Evolutionary conservation across 1,140 invertebrate species (phyloP), one percentile per base, ranked within the genome.

Genomic region (Copidosoma floridanum): DNA sequence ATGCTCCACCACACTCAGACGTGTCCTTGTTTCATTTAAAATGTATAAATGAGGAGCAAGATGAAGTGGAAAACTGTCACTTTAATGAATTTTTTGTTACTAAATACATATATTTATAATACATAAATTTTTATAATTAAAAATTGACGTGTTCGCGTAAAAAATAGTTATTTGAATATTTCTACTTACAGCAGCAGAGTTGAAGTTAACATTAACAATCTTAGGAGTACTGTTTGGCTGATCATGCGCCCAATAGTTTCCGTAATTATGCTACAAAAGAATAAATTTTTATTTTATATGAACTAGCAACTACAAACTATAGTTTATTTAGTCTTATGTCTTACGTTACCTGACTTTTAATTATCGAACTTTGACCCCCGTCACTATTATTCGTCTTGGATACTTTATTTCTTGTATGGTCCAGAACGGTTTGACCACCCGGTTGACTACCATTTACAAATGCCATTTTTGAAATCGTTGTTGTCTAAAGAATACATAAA

Each of bases 261-360:
- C 71, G 63, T 77, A 73, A 68, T 76, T 80, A 53, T 79, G 77
- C 77, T 80, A 68, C n/a, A n/a, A n/a, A n/a, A n/a, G n/a, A n/a
- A n/a, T n/a, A n/a, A n/a, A n/a, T n/a, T n/a, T n/a, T n/a, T n/a
- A n/a, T n/a, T n/a, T n/a, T n/a, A n/a, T n/a, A n/a, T n/a, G n/a
- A n/a, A n/a, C n/a, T n/a, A n/a, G n/a, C n/a, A n/a, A n/a, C n/a
- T n/a, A n/a, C n/a, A n/a, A n/a, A n/a, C n/a, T n/a, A n/a, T n/a
- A n/a, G n/a, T n/a, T n/a, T n/a, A n/a, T n/a, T n/a, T n/a, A n/a
- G n/a, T n/a, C n/a, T n/a, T n/a, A n/a, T n/a, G n/a, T n/a, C n/a
- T n/a, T n/a, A n/a, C n/a, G 63, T 69, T 78, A 80, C 79, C 78
- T 81, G 78, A 75, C 72, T 75, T 48, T 79, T 79, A 57, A 76